A percentile compares a stretch with the other conserved stretches of the same genome.
Evolutionary conservation across 2,113 vertebrate species (phyloP).

Genomic region (Corythornis madagascariensis): DNA sequence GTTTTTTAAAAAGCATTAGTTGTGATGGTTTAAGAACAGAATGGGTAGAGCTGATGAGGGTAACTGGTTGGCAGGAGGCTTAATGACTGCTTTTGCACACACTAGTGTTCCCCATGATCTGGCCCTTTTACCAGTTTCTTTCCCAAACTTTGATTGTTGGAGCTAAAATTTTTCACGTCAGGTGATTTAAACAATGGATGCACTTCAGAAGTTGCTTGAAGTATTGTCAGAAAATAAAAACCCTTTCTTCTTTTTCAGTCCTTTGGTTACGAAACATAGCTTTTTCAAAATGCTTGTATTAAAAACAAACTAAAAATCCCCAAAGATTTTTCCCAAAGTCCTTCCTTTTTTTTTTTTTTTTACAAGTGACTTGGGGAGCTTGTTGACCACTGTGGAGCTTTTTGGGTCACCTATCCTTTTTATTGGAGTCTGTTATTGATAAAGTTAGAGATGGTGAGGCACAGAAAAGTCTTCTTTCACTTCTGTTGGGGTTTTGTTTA

Average conservation of each 20-base stretch:
- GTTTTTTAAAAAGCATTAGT: not conserved
- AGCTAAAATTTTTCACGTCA: not conserved
- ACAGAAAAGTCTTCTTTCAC: not conserved
- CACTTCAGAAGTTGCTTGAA: not conserved
- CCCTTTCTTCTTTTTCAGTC: not conserved
- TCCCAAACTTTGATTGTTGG: not conserved
- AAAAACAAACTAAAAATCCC: not conserved
- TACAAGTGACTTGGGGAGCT: not conserved
- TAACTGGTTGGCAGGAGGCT: not conserved
- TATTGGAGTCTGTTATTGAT: not conserved
- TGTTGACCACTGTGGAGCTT: not conserved
- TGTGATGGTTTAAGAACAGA: not conserved
- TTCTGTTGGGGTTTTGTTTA: not conserved
- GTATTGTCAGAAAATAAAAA: not conserved
- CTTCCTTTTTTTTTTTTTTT: not conserved
- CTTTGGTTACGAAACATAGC: not conserved
- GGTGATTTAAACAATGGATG: not conserved
- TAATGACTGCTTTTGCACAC: not conserved
- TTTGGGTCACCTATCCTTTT: not conserved
- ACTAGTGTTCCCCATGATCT: not conserved
- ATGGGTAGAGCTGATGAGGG: not conserved
- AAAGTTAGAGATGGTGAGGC: not conserved
- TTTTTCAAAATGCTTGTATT: not conserved
- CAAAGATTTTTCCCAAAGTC: not conserved
- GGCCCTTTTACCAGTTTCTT: not conserved